Percentiles rank a stretch among this genome's conserved stretches.
phyloP scores from a whole-genome alignment of 2,888 invertebrate species.

The Synanthedon tipuliformis region DNA sequence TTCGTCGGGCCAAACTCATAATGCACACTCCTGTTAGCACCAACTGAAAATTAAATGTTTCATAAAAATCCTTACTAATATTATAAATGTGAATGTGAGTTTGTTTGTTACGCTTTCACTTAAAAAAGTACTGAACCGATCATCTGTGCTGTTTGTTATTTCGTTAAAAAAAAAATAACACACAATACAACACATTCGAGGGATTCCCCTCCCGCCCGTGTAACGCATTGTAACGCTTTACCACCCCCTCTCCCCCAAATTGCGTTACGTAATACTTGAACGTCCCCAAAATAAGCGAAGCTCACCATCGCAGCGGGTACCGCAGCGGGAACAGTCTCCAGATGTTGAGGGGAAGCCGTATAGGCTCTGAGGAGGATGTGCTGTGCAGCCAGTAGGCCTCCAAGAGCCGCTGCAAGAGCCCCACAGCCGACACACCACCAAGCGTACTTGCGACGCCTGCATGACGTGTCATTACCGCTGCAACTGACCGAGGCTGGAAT shows the following conservation, averaged over 20 bases:
- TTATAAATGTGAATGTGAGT: too few relatives aligned
- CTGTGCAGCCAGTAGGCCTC: conserved; percentile 81
- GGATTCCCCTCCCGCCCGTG: too few relatives aligned
- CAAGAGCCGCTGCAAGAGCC: conserved; percentile 80
- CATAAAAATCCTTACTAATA: too few relatives aligned
- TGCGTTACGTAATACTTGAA: too few relatives aligned
- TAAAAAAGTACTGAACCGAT: too few relatives aligned
- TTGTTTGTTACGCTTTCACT: too few relatives aligned
- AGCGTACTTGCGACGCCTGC: conserved; percentile 79
- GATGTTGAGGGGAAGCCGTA: conserved; percentile 80
- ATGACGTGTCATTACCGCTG: conserved; percentile 41
- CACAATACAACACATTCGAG: too few relatives aligned
- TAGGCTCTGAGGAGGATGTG: conserved; percentile 83
- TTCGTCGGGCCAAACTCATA: conserved; percentile 84
- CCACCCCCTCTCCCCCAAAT: too few relatives aligned
- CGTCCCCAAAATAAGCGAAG: conserved; percentile 7
- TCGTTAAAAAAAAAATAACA: too few relatives aligned
- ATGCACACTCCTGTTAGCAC: conserved; percentile 88
- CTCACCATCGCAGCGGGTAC: conserved; percentile 91
- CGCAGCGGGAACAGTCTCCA: conserved; percentile 95
- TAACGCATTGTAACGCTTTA: too few relatives aligned
- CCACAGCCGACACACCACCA: conserved; percentile 87
- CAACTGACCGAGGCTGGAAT: conserved; percentile 48
- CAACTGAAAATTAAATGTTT: conserved; percentile 68
- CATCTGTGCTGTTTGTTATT: too few relatives aligned